Evolutionary conservation across 2,888 invertebrate genomes (phyloP).

Genomic region (Rhorus exstirpatorius): DNA sequence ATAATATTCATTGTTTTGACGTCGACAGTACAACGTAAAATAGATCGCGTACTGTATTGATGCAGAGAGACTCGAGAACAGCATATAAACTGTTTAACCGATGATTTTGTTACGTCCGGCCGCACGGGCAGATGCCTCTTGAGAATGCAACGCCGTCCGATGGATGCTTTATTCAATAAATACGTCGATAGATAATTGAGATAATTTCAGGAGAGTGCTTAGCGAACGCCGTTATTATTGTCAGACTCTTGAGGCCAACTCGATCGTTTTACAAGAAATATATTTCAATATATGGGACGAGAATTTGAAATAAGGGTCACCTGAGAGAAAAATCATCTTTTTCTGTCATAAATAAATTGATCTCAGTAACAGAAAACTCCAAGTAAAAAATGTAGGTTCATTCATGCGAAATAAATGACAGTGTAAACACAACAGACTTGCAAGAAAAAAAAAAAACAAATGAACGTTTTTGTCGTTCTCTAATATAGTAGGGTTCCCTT

Average conservation of each 20-base stretch:
- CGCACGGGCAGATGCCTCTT: not conserved
- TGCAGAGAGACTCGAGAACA: conserved; percentile 9
- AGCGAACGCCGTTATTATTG: conserved; percentile 22
- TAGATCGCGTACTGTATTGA: conserved; percentile 31
- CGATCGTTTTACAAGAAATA: conserved; percentile 26
- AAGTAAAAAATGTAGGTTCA: not conserved
- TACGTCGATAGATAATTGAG: conserved; percentile 51
- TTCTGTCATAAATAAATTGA: not conserved
- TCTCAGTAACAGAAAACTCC: not conserved
- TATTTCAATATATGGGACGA: not conserved
- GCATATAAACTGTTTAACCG: conserved; percentile 1
- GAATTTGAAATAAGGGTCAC: not conserved
- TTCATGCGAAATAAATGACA: not conserved
- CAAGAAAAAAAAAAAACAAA: too few relatives aligned
- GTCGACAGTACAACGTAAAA: conserved; percentile 21
- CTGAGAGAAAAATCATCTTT: not conserved
- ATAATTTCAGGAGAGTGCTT: conserved; percentile 48
- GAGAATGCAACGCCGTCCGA: conserved; percentile 9
- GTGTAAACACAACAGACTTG: not conserved
- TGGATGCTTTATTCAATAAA: conserved; percentile 51
- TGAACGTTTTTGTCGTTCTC: too few relatives aligned
- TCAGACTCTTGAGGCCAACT: conserved; percentile 23
- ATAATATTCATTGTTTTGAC: conserved; percentile 6
- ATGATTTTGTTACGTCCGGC: conserved; percentile 38
- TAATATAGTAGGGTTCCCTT: too few relatives aligned